A percentile compares a stretch with the other conserved stretches of the same genome.
These are phyloP conservation scores for Toxotes lorentzi DNA, from an alignment of 2,797 vertebrate species.

Conservation along the genomic window DNA sequence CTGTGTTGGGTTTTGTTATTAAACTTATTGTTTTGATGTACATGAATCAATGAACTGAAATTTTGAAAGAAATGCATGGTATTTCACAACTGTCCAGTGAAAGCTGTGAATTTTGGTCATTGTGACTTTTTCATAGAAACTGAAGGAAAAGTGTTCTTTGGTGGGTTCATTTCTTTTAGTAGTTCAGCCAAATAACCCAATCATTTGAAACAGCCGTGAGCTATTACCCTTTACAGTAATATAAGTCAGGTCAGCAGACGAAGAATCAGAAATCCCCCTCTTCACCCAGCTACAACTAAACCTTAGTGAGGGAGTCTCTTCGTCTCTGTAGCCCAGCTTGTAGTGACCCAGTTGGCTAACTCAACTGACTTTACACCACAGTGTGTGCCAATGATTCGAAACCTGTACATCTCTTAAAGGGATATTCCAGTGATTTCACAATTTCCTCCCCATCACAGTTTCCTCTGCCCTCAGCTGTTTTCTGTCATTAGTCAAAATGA, in stretches of 20 bases:
- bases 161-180: background rate
- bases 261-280: slow-evolving; percentile 24
- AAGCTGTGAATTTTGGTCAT: background rate
- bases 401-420: slow-evolving; percentile 56
- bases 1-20: background rate
- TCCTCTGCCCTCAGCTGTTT: slow-evolving; percentile 66
- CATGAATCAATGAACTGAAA: background rate
- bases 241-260: slow-evolving; percentile 7
- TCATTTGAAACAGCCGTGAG: background rate
- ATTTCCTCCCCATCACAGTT: slow-evolving; percentile 43
- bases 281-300: slow-evolving; percentile 35
- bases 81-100: background rate
- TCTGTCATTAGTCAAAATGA: slow-evolving; percentile 39
- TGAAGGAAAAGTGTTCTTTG: background rate
- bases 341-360: slow-evolving; percentile 76
- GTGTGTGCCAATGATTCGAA: slow-evolving; percentile 56
- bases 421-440: slow-evolving; percentile 72
- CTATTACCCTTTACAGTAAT: background rate
- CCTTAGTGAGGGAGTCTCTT: slow-evolving; percentile 19
- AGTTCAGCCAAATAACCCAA: background rate
- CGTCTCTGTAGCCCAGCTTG: slow-evolving; percentile 47
- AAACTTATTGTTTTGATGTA: background rate
- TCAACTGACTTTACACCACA: slow-evolving; percentile 53
- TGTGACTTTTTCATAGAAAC: background rate
- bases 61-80: background rate